Conservation (phyloP, 2,797 vertebrate genomes). For the Spondyliosoma cantharus region DNA sequence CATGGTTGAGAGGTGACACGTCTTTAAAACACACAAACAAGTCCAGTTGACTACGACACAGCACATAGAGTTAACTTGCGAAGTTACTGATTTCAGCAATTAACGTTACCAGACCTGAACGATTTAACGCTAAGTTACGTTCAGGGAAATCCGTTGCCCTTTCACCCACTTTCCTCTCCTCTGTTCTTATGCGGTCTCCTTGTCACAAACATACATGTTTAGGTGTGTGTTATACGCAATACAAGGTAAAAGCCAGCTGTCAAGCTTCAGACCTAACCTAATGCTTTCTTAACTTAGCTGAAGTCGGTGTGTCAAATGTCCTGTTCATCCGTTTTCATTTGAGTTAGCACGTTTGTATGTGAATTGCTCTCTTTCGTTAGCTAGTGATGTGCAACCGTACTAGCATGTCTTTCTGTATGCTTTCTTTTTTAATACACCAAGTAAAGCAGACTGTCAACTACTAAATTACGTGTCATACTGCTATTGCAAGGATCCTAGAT, state of each 20-base stretch:
- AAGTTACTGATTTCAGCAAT: not conserved
- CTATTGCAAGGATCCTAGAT: not conserved
- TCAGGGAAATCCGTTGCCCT: conserved; percentile 64
- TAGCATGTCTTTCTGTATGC: not conserved
- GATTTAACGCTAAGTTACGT: conserved; percentile 20
- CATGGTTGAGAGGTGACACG: no score
- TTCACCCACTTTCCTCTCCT: conserved; percentile 65
- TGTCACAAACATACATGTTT: not conserved
- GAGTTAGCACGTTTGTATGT: not conserved
- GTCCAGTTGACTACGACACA: no score
- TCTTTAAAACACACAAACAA: no score
- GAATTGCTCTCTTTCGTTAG: not conserved
- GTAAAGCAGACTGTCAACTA: not conserved
- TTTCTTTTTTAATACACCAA: not conserved
- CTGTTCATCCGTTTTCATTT: not conserved
- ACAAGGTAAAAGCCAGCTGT: not conserved
- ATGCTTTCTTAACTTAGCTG: not conserved
- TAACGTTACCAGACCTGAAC: conserved; percentile 9
- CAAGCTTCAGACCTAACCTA: not conserved
- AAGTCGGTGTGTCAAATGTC: not conserved
- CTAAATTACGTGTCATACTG: not conserved
- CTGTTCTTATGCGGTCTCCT: not conserved
- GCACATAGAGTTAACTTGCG: no score
- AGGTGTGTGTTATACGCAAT: not conserved
- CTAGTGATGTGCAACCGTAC: no score